phyloP scores from a whole-genome alignment of 2,797 vertebrate genomes.

The Botia kubotai region DNA sequence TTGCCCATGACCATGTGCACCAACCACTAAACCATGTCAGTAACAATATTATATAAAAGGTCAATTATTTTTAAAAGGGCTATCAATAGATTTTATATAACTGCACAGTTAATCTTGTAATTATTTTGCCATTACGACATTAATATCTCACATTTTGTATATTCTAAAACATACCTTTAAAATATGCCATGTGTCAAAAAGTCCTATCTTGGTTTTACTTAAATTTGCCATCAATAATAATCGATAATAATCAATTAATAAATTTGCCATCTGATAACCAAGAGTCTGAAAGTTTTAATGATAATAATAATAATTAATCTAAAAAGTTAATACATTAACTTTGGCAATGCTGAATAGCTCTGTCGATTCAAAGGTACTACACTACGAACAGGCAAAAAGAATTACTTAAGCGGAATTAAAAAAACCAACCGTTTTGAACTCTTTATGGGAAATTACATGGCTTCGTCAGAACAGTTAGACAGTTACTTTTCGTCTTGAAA shows the following conservation, averaged over 20 bases:
- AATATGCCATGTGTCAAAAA: neutral
- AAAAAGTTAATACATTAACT: neutral
- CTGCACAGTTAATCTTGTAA: neutral
- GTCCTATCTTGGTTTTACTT: neutral
- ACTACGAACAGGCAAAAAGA: neutral
- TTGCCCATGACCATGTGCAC: neutral
- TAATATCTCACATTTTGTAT: neutral
- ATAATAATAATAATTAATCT: neutral
- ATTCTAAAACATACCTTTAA: neutral
- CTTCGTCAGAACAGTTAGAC: neutral
- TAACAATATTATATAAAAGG: neutral
- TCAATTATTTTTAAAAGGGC: neutral
- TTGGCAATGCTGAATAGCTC: neutral
- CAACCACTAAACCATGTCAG: neutral
- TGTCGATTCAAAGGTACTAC: neutral
- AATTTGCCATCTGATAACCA: neutral
- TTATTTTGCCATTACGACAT: neutral
- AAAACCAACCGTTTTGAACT: neutral
- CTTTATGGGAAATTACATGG: constrained; percentile 11
- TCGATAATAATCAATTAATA: no score
- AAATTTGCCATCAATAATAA: neutral
- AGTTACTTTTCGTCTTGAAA: no score
- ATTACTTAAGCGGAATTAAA: neutral
- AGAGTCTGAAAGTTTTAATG: neutral
- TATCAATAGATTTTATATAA: neutral